Evolutionary conservation across 1,140 invertebrate species (phyloP).

Genomic region (Bilobella aurantiaca): DNA sequence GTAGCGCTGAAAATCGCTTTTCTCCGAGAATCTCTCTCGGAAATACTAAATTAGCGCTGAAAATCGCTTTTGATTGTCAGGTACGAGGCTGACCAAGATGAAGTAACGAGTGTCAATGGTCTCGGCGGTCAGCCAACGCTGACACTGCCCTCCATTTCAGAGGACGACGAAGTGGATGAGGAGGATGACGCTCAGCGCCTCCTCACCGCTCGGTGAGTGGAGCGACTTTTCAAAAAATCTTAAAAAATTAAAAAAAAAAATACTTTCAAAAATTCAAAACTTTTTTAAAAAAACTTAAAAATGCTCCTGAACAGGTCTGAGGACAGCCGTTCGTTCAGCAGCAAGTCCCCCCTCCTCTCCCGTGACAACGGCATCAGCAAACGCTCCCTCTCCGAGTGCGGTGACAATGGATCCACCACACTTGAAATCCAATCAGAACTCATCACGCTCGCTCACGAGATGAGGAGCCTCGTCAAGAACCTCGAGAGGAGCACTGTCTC

Average conservation of each 20-base stretch:
- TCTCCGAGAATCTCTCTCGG: too few relatives aligned
- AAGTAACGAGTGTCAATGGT: conserved; percentile 52
- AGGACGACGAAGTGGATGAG: conserved; percentile 74
- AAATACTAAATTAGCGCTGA: too few relatives aligned
- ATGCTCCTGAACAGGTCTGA: conserved; percentile 27
- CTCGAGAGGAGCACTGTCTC: conserved; percentile 29
- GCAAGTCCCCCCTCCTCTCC: conserved; percentile 33
- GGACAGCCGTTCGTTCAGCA: conserved; percentile 35
- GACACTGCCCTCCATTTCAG: conserved; percentile 75
- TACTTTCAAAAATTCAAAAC: too few relatives aligned
- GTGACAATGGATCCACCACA: conserved; percentile 24
- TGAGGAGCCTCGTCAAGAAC: conserved; percentile 33
- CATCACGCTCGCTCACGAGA: conserved; percentile 33
- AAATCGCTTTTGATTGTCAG: conserved; percentile 19
- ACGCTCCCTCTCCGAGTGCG: conserved; percentile 31
- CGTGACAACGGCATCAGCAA: conserved; percentile 33
- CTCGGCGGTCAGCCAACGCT: conserved; percentile 56
- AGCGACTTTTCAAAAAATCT: neutral
- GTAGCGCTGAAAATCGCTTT: too few relatives aligned
- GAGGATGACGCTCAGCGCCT: conserved; percentile 49
- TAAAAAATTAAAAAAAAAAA: conserved; percentile 2
- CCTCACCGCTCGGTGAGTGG: conserved; percentile 33
- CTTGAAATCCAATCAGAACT: conserved; percentile 33
- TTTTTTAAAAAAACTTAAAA: too few relatives aligned
- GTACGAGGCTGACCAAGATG: conserved; percentile 24